These are phyloP conservation scores for Drosophila colorata DNA, from an alignment of 2,888 invertebrate genomes.

Conservation along the genomic window DNA sequence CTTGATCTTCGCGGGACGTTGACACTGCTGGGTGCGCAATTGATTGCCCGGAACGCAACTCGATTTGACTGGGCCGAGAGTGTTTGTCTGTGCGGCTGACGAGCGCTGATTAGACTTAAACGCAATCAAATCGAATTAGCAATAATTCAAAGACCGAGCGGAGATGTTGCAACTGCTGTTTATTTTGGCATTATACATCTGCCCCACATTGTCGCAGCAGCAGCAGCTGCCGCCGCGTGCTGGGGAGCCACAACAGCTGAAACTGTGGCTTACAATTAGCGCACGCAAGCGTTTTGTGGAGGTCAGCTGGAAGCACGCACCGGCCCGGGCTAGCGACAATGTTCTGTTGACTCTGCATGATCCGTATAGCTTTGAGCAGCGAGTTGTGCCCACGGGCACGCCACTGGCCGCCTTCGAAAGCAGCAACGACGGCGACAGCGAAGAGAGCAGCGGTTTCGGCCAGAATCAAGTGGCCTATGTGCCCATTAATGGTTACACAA, in stretches of 20 bases:
- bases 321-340: constrained; percentile 72
- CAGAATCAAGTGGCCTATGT: constrained; percentile 49
- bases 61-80: not conserved
- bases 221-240: constrained; percentile 4
- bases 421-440: constrained; percentile 9
- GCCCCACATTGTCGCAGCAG: constrained; percentile 20
- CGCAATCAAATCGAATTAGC: constrained; percentile 64
- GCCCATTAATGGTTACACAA: constrained; percentile 60
- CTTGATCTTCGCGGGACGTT: constrained; percentile 46
- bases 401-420: constrained; percentile 63
- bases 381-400: constrained; percentile 62
- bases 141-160: constrained; percentile 47
- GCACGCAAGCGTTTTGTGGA: constrained; percentile 82
- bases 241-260: constrained; percentile 27
- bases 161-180: constrained; percentile 39
- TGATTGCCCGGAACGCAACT: constrained; percentile 33
- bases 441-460: constrained; percentile 64
- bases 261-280: constrained; percentile 83
- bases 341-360: constrained; percentile 81
- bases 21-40: constrained; percentile 19
- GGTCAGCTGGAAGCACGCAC: constrained; percentile 84
- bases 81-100: too few relatives aligned
- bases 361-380: constrained; percentile 77
- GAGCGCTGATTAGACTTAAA: constrained; percentile 66
- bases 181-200: constrained; percentile 33